A percentile compares a stretch with the other conserved stretches of the same genome.
Evolutionary conservation across 23 tunicate species (phyloP).

Genomic region (Halocynthia roretzi): DNA sequence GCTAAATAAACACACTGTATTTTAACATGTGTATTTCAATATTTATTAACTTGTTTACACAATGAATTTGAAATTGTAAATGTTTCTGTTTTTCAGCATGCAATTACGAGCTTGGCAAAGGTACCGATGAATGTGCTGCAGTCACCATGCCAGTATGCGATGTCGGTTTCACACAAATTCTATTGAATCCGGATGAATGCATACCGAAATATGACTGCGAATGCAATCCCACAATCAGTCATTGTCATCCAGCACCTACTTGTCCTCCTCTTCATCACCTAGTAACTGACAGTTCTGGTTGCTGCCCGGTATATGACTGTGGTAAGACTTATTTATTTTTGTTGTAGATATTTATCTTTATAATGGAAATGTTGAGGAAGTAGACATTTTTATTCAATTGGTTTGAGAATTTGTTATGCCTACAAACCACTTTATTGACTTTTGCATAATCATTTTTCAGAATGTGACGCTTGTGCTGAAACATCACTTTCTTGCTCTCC

Average conservation of each 20-base stretch:
- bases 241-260: conserved; percentile 55
- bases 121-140: conserved; percentile 49
- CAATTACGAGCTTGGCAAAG: conserved; percentile 74
- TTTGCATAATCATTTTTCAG: conserved; percentile 5
- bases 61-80: not conserved
- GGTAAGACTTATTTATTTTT: conserved; percentile 29
- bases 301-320: conserved; percentile 76
- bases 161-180: conserved; percentile 46
- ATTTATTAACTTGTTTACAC: no score
- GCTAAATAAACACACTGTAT: not conserved
- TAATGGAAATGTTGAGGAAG: no score
- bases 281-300: conserved; percentile 50
- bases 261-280: conserved; percentile 50
- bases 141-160: conserved; percentile 66
- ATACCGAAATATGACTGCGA: conserved; percentile 75
- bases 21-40: no score
- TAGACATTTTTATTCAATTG: no score
- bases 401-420: no score
- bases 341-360: not conserved
- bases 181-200: conserved; percentile 66
- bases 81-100: conserved; percentile 45
- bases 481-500: conserved; percentile 48
- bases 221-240: conserved; percentile 53
- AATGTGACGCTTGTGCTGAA: conserved; percentile 46
- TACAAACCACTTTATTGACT: not conserved